phyloP scores from a whole-genome alignment of 1,140 invertebrate genomes.

The Polyergus mexicanus region DNA sequence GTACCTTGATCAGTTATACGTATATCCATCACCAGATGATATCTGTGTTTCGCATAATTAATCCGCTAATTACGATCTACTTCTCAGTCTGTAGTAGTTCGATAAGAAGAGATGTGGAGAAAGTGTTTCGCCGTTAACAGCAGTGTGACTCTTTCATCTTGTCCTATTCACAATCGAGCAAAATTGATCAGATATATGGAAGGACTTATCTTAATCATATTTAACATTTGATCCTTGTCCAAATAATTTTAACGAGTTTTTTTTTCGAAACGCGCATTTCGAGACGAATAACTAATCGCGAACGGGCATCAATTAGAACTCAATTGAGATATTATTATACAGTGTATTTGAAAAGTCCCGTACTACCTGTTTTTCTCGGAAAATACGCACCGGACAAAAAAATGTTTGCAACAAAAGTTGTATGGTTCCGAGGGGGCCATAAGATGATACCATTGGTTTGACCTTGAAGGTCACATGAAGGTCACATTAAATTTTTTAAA shows the following conservation, averaged over 20 bases:
- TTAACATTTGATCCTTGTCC: neutral
- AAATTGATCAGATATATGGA: neutral
- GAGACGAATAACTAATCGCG: constrained; percentile 33
- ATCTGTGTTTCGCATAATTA: constrained; percentile 59
- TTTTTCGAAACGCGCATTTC: neutral
- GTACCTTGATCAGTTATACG: constrained; percentile 28
- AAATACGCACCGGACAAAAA: too few relatives aligned
- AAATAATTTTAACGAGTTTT: constrained; percentile 30
- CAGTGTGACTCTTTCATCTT: neutral
- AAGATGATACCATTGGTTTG: too few relatives aligned
- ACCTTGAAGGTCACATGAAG: too few relatives aligned
- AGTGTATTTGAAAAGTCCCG: too few relatives aligned
- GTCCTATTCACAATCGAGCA: neutral
- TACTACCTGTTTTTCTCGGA: too few relatives aligned
- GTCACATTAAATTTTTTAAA: too few relatives aligned
- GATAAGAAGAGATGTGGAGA: constrained; percentile 34
- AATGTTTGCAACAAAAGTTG: too few relatives aligned
- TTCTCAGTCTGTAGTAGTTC: neutral
- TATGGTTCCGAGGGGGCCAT: too few relatives aligned
- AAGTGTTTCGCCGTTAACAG: neutral
- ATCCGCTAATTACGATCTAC: constrained; percentile 54
- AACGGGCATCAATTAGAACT: constrained; percentile 46
- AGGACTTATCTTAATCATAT: neutral
- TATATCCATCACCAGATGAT: constrained; percentile 15
- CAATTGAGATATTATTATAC: neutral